A percentile compares a stretch with the other conserved stretches of the same genome.
These are phyloP conservation scores for Reinhardtius hippoglossoides DNA, from an alignment of 2,113 vertebrate species.

Conservation along the genomic window DNA sequence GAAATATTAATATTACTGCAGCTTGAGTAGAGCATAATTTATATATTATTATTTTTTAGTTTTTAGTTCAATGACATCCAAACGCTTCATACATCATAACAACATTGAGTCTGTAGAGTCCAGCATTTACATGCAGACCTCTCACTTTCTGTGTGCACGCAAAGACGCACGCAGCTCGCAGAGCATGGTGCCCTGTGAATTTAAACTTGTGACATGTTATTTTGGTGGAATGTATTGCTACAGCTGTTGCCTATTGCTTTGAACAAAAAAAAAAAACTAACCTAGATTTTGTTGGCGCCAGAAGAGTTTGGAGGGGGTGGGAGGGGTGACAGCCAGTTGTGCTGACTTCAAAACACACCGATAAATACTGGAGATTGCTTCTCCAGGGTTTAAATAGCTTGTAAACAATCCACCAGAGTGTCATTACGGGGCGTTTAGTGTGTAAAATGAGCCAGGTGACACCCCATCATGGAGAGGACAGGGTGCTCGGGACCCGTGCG, in stretches of 20 bases:
- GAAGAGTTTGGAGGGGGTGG: constrained; percentile 30
- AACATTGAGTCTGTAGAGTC: background rate
- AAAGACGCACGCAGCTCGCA: background rate
- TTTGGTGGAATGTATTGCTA: constrained; percentile 72
- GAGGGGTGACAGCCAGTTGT: constrained; percentile 35
- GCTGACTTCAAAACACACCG: constrained; percentile 65
- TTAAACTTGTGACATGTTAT: constrained; percentile 67
- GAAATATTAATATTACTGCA: background rate
- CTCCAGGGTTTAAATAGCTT: constrained; percentile 50
- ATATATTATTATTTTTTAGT: background rate
- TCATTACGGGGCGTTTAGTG: constrained; percentile 62
- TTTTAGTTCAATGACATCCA: no score
- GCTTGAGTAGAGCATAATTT: background rate
- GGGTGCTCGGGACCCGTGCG: constrained; percentile 4
- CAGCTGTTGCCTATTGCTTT: constrained; percentile 80
- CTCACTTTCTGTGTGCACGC: background rate
- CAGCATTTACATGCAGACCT: background rate
- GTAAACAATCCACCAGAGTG: constrained; percentile 62
- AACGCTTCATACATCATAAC: background rate
- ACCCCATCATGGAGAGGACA: constrained; percentile 40
- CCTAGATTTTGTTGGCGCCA: constrained; percentile 68
- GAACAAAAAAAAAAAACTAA: constrained; percentile 64
- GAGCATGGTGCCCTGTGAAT: constrained; percentile 29
- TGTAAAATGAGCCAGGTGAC: constrained; percentile 64
- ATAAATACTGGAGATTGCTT: constrained; percentile 66